A percentile compares a stretch with the other conserved stretches of the same genome.
Conservation (phyloP, 1,140 invertebrate species). For the Andrena cerasifolii region DNA sequence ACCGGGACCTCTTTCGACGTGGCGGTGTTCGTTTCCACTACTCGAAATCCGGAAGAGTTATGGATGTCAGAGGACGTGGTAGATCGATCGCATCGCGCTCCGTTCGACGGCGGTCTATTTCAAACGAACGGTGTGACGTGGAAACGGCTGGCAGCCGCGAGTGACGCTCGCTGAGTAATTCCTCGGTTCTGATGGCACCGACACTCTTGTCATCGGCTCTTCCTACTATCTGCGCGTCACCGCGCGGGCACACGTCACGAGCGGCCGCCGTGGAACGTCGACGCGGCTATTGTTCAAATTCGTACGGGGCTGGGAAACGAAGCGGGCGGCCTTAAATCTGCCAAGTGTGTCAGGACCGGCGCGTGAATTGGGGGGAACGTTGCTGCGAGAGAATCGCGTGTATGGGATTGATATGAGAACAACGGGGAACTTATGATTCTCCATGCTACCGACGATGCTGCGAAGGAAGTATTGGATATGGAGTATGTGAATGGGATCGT, state of each 20-base stretch:
- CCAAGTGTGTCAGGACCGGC: slow-evolving; percentile 32
- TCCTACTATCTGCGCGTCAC: slow-evolving; percentile 46
- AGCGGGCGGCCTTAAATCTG: slow-evolving; percentile 18
- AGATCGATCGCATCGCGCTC: background rate
- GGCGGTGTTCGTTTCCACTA: no score
- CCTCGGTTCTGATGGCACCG: slow-evolving; percentile 41
- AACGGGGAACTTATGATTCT: no score
- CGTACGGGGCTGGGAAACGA: slow-evolving; percentile 29
- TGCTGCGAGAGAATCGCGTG: background rate
- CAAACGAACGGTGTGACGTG: slow-evolving; percentile 5
- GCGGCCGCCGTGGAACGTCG: slow-evolving; percentile 33
- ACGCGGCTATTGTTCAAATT: slow-evolving; percentile 13
- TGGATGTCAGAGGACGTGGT: no score
- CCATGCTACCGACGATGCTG: no score
- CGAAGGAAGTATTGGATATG: no score
- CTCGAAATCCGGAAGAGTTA: no score
- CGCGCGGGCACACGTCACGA: slow-evolving; percentile 38
- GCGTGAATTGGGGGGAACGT: background rate
- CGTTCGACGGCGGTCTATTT: background rate
- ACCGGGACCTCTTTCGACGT: no score
- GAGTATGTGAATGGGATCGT: no score
- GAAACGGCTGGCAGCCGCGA: slow-evolving; percentile 6
- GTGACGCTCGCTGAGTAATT: slow-evolving; percentile 43
- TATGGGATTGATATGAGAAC: background rate
- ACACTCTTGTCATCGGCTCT: slow-evolving; percentile 36